A percentile compares a stretch with the other conserved stretches of the same genome.
These are phyloP conservation scores for Merluccius polli DNA, from an alignment of 2,797 vertebrate species.

Conservation along the genomic window DNA sequence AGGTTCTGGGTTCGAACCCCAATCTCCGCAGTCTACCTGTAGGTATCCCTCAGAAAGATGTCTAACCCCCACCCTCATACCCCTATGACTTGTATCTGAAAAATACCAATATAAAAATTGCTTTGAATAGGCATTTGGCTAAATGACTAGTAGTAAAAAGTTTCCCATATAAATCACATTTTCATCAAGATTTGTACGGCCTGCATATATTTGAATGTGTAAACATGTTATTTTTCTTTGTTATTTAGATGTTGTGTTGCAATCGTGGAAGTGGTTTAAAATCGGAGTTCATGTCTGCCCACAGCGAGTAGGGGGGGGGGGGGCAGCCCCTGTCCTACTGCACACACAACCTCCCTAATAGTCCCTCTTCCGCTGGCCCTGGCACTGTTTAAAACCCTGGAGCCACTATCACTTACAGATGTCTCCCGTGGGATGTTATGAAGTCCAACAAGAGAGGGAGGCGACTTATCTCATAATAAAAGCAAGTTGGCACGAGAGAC, in stretches of 20 bases:
- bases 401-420: constrained; percentile 56
- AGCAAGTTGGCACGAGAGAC: constrained; percentile 38
- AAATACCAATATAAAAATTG: not conserved
- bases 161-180: not conserved
- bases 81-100: not conserved
- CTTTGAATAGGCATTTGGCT: not conserved
- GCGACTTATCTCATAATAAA: constrained; percentile 56
- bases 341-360: not conserved
- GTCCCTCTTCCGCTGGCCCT: not conserved
- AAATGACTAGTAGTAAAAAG: not conserved
- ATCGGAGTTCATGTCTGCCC: not conserved
- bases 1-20: not conserved
- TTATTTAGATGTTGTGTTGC: not conserved
- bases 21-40: not conserved
- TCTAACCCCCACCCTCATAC: not conserved
- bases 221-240: not conserved
- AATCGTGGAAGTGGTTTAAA: not conserved
- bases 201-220: not conserved
- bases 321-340: not conserved
- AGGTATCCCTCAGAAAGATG: not conserved
- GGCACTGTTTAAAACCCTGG: not conserved
- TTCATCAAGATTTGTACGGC: not conserved
- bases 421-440: constrained; percentile 42
- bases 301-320: no score
- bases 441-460: constrained; percentile 28